Percentiles rank a stretch among this genome's conserved stretches.
phyloP scores from a whole-genome alignment of 2,797 vertebrate genomes.

The Distichodus sexfasciatus region DNA sequence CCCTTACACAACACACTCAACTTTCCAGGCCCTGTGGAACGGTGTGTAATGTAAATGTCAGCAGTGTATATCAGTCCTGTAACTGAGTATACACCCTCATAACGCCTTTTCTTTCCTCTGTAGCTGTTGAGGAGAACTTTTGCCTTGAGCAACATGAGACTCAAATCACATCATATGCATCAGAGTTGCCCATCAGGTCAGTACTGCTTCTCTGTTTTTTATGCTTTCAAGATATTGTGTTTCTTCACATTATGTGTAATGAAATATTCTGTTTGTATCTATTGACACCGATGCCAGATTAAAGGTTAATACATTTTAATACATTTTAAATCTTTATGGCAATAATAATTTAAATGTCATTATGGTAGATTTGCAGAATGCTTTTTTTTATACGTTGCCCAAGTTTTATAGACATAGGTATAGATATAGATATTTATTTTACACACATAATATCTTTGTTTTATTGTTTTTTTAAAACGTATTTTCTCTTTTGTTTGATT shows the following conservation, averaged over 20 bases:
- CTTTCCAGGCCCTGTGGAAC: conserved; percentile 69
- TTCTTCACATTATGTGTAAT: neutral
- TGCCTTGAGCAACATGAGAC: conserved; percentile 66
- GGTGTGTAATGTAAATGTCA: conserved; percentile 69
- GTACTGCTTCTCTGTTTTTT: conserved; percentile 39
- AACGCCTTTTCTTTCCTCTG: conserved; percentile 48
- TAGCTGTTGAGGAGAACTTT: conserved; percentile 53
- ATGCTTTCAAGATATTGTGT: neutral
- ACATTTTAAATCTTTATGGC: too few relatives aligned
- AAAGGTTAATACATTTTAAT: too few relatives aligned
- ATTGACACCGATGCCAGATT: too few relatives aligned
- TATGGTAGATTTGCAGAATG: too few relatives aligned
- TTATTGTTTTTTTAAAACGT: neutral
- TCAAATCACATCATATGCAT: conserved; percentile 55
- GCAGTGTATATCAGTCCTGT: conserved; percentile 59
- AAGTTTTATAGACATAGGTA: too few relatives aligned
- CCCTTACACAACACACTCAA: conserved; percentile 42
- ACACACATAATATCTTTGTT: too few relatives aligned
- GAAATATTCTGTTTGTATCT: too few relatives aligned
- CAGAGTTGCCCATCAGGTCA: conserved; percentile 63
- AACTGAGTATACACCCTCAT: conserved; percentile 55
- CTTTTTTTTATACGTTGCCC: too few relatives aligned
- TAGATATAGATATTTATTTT: too few relatives aligned
- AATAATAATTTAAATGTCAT: too few relatives aligned
- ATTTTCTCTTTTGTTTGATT: neutral